Conservation (phyloP, 2,797 vertebrate species). For the Orestias chungarensis region DNA sequence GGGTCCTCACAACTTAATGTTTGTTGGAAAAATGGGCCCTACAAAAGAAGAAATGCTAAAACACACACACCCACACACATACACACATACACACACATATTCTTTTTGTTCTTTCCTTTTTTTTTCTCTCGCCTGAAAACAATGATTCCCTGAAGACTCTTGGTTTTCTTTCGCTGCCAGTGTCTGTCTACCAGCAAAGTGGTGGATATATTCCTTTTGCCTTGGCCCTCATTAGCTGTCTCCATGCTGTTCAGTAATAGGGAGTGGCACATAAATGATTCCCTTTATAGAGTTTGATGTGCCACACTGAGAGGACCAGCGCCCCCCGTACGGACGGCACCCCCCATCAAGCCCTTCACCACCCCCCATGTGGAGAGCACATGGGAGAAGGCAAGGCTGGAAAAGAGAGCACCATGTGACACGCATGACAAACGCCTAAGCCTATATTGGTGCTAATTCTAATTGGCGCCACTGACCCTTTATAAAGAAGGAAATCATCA, state of each 20-base stretch:
- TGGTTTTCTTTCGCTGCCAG: constrained; percentile 78
- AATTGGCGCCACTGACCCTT: constrained; percentile 79
- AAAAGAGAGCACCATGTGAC: constrained; percentile 59
- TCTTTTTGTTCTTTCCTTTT: constrained; percentile 76
- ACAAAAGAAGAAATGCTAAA: too few species aligned
- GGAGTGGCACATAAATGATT: constrained; percentile 90
- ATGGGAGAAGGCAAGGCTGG: constrained; percentile 34
- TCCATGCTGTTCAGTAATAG: constrained; percentile 88
- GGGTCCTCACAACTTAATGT: too few species aligned
- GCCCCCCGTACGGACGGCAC: constrained; percentile 80
- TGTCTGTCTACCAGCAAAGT: constrained; percentile 82
- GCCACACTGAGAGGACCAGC: constrained; percentile 84
- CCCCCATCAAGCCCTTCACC: constrained; percentile 54
- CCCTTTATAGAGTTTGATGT: constrained; percentile 92
- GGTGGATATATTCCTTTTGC: constrained; percentile 84
- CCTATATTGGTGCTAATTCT: constrained; percentile 71
- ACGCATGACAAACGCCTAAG: constrained; percentile 73
- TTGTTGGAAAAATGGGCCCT: too few species aligned
- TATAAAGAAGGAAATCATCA: constrained; percentile 74
- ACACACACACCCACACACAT: constrained; percentile 26
- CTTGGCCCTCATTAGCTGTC: constrained; percentile 88
- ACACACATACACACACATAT: constrained; percentile 51
- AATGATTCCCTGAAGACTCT: constrained; percentile 80
- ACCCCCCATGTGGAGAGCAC: constrained; percentile 61
- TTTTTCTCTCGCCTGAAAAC: constrained; percentile 63